Evolutionary conservation across 2,113 vertebrate species (phyloP), one percentile per base, ranked within the genome.

Genomic region (Ceyx cyanopectus): DNA sequence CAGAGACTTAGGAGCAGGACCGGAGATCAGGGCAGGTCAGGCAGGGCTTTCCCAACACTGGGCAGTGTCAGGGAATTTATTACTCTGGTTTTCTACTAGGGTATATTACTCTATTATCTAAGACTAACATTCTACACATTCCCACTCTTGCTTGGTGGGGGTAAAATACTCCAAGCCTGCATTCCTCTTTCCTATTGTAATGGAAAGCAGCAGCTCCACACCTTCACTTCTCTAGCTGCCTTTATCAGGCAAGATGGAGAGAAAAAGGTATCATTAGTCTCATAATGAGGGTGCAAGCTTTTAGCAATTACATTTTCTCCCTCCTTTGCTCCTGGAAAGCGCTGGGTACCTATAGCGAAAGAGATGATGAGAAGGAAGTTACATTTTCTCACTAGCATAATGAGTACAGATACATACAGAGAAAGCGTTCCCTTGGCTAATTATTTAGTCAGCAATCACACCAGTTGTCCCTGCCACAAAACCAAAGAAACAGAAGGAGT

Each of bases 391-490:
- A 54, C 67, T 81, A 73, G 51, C 45, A n/a, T 92, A 89, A 87
- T 86, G 73, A 93, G 73, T 81, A 14, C 15, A 81, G 77, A 91
- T 80, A 48, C 73, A 41, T 62, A 85, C 12, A 91, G 78, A 92
- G 77, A 78, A 81, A 81, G n/a, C 11, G 21, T 70, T 89, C 63
- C 84, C 62, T 85, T 78, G 23, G 51, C 51, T 95, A 96, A 96
- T 96, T 93, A 94, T 89, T 91, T 90, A 90, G 76, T 85, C 77
- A 95, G 77, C 68, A 82, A 40, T 95, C 87, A 89, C 30, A 95
- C 34, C 68, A 66, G 32, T 70, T 94, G 76, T 93, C n/a, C 34
- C 68, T 72, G 80, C 57, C 56, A 82, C 72, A 73, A 94, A 95
- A 94, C 26, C n/a, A 78, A 90, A 90, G 86, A 94, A 83, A 69